Conservation (phyloP, 2,113 vertebrate species). For the Ondatra zibethicus region DNA sequence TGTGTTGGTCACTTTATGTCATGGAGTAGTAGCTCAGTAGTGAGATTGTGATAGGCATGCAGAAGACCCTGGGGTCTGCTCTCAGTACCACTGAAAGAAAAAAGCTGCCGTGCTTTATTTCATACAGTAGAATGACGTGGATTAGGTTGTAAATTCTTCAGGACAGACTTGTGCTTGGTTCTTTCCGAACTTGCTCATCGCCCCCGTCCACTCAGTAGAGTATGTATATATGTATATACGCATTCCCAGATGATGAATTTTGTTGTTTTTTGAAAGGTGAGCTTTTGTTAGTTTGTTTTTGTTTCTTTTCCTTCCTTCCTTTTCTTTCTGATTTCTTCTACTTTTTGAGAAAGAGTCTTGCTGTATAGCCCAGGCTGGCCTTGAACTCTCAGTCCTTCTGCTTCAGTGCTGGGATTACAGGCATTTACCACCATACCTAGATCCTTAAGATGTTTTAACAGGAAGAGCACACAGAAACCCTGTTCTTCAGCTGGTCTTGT, state of each 20-base stretch:
- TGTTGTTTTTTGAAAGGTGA: not conserved
- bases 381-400: not conserved
- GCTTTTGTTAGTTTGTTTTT: not conserved
- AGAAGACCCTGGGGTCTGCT: not conserved
- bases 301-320: not conserved
- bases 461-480: not conserved
- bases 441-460: not conserved
- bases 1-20: not conserved
- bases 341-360: not conserved
- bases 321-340: not conserved
- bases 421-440: not conserved
- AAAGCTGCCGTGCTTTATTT: not conserved
- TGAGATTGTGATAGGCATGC: not conserved
- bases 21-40: not conserved
- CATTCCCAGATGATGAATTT: not conserved
- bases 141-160: not conserved
- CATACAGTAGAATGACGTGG: not conserved
- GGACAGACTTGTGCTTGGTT: not conserved
- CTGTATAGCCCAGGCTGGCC: not conserved
- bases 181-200: not conserved
- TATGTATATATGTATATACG: not conserved
- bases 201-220: not conserved
- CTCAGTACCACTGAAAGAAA: no score
- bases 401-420: not conserved
- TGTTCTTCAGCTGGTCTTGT: not conserved